Conservation (phyloP, 1,140 invertebrate species). For the Philopotamus ludificatus region DNA sequence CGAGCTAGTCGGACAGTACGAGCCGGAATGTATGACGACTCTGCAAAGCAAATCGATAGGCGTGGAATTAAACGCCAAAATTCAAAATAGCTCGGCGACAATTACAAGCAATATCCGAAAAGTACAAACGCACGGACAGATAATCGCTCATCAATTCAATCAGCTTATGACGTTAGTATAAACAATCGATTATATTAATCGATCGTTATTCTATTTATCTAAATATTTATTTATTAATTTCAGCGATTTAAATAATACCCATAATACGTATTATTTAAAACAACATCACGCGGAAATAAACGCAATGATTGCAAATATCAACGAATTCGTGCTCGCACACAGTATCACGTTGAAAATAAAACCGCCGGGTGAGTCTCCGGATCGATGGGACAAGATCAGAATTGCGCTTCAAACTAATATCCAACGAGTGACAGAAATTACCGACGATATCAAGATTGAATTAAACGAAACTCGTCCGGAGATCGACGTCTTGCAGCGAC, state of each 20-base stretch:
- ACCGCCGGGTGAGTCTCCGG: slow-evolving; percentile 54
- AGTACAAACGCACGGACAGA: slow-evolving; percentile 56
- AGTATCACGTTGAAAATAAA: slow-evolving; percentile 56
- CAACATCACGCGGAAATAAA: slow-evolving; percentile 46
- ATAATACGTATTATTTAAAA: slow-evolving; percentile 48
- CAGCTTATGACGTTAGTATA: slow-evolving; percentile 51
- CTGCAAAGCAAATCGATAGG: slow-evolving; percentile 76
- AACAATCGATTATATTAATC: too few relatives aligned
- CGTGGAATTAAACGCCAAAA: slow-evolving; percentile 55
- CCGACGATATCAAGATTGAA: slow-evolving; percentile 54
- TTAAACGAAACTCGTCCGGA: slow-evolving; percentile 51
- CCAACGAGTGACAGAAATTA: slow-evolving; percentile 53
- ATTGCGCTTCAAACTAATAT: slow-evolving; percentile 52
- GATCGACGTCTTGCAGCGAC: slow-evolving; percentile 48
- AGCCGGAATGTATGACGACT: slow-evolving; percentile 78
- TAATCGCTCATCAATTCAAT: slow-evolving; percentile 55
- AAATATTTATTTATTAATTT: neutral
- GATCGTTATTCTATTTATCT: too few relatives aligned
- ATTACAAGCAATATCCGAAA: slow-evolving; percentile 57
- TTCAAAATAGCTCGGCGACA: slow-evolving; percentile 53
- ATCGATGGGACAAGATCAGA: slow-evolving; percentile 56
- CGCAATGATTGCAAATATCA: slow-evolving; percentile 47
- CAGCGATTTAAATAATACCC: slow-evolving; percentile 50
- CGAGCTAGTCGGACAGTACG: slow-evolving; percentile 64
- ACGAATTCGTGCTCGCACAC: slow-evolving; percentile 54